Base-by-base conservation (phyloP, 1,140 invertebrate species). In the Trichonephila clavata region DNA sequence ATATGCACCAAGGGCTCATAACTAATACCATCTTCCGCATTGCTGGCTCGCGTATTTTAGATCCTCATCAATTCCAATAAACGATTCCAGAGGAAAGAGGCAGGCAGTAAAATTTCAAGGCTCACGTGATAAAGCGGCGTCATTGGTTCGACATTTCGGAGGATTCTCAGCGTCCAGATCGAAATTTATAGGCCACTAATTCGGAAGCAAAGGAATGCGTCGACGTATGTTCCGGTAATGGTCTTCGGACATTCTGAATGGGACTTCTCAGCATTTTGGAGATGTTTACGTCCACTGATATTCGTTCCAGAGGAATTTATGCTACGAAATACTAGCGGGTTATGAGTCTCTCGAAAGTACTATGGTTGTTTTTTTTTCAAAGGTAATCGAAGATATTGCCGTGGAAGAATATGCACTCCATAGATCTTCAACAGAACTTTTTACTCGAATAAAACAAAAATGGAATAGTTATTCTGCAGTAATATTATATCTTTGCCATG, bases 111-210 rank as follows among this genome's bases (percentile, higher is more conserved):
- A 68, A 65, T 21, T 24, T 7, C 21, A 65, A 20, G 21, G 20
- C 65, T 14, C 65, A 21, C 63, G 18, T 21, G 63, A 20, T 20
- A n/a, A 20, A 24, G n/a, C 65, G 24, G 65, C 24, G 65, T 68
- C 65, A 8, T 24, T 50, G 61, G 61, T 18, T 77, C 68, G 68
- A 77, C 68, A 77, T 77, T 3, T 32, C 27, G 68, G 21, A 13
- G 21, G 68, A 27, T 71, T 32, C 16, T 27, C 68, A 18, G 27
- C 68, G 68, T 32, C 24, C 27, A 32, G 71, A 77, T 77, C 14
- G 71, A 77, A 77, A 77, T 77, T 77, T 77, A 77, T 77, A 32
- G 71, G 68, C 13, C 68, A 77, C 68, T 24, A 20, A 39, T 39
- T 77, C 71, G 27, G 32, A 77, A 27, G 16, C 16, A n/a, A 18